A percentile compares a stretch with the other conserved stretches of the same genome.
phyloP scores from a whole-genome alignment of 2,888 invertebrate genomes.

The Syrphus vitripennis region DNA sequence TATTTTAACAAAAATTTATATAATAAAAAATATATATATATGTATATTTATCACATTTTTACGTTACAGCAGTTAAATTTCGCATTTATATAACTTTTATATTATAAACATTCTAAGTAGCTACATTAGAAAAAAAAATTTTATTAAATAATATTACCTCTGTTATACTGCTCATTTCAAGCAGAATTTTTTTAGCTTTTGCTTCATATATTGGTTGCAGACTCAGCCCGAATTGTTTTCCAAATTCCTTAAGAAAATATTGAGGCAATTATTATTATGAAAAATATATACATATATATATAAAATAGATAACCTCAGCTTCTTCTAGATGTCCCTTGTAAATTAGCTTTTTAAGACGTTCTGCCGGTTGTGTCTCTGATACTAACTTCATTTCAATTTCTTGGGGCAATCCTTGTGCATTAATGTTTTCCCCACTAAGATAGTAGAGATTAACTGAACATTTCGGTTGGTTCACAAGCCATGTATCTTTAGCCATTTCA shows the following conservation, averaged over 20 bases:
- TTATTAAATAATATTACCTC: conserved; percentile 65
- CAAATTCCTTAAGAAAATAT: conserved; percentile 76
- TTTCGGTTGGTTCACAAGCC: conserved; percentile 80
- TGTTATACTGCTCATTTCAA: conserved; percentile 74
- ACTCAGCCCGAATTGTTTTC: conserved; percentile 78
- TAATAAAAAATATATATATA: too few relatives aligned
- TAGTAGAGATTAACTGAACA: conserved; percentile 80
- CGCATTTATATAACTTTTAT: too few relatives aligned
- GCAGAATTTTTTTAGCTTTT: conserved; percentile 77
- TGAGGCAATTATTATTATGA: background rate
- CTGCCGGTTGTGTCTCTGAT: conserved; percentile 79
- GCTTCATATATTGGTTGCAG: conserved; percentile 80
- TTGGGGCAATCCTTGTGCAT: conserved; percentile 73
- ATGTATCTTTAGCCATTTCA: conserved; percentile 76
- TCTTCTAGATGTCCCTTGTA: conserved; percentile 79
- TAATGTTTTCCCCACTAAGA: conserved; percentile 74
- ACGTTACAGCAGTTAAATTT: too few relatives aligned
- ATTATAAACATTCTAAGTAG: too few relatives aligned
- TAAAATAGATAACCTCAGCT: conserved; percentile 76
- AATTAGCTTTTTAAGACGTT: conserved; percentile 79
- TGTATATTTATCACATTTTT: too few relatives aligned
- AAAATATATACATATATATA: background rate
- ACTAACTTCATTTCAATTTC: conserved; percentile 79
- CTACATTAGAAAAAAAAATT: too few relatives aligned
- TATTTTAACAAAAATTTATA: too few relatives aligned